These are phyloP conservation scores for Microtus pennsylvanicus DNA, from an alignment of 2,113 vertebrate species.

Conservation along the genomic window DNA sequence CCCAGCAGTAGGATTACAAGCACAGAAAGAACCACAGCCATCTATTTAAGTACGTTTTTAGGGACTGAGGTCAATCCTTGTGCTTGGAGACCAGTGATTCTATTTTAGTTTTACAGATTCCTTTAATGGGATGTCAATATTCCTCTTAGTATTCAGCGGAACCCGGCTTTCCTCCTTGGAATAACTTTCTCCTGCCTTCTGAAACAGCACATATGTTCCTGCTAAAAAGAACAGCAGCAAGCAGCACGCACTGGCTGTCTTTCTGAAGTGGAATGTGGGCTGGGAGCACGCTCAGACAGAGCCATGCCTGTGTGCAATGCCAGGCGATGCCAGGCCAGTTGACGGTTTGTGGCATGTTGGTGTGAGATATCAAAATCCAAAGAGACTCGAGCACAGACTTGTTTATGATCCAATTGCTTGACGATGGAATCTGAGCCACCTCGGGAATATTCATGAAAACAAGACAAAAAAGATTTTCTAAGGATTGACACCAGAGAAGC, in stretches of 20 bases:
- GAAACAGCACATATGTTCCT: slow-evolving; percentile 64
- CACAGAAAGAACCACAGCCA: background rate
- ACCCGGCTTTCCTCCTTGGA: slow-evolving; percentile 28
- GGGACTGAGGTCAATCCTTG: background rate
- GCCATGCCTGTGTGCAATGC: background rate
- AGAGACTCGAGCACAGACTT: background rate
- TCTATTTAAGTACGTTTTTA: background rate
- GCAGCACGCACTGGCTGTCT: background rate
- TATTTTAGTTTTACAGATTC: background rate
- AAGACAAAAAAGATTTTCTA: slow-evolving; percentile 60
- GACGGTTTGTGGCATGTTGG: accelerated
- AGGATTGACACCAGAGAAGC: slow-evolving; percentile 42
- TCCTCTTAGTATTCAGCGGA: background rate
- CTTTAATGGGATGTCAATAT: background rate
- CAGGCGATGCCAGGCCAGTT: background rate
- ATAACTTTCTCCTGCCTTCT: slow-evolving; percentile 47
- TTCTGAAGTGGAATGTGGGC: background rate
- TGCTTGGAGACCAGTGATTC: background rate
- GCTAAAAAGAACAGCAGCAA: slow-evolving; percentile 65
- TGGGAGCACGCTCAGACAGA: background rate
- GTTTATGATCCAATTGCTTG: slow-evolving; percentile 36
- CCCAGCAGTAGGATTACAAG: no score
- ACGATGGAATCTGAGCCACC: slow-evolving; percentile 20
- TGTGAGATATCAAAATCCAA: background rate
- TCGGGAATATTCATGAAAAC: slow-evolving; percentile 58